Conservation (phyloP, 1,140 invertebrate species). For the Aricia agestis region DNA sequence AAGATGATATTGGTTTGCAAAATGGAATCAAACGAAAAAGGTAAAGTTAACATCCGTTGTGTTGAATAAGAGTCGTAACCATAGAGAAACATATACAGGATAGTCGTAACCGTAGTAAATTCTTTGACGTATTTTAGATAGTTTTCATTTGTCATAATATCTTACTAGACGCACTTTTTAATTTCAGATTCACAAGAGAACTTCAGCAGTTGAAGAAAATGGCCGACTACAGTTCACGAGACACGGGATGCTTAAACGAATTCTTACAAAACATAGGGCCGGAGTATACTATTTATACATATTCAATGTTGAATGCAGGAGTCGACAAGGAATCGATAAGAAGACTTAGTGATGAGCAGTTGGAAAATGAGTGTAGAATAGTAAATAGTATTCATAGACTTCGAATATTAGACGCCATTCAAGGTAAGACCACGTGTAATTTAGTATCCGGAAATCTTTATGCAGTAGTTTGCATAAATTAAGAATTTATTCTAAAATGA, state of each 20-base stretch:
- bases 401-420: conserved; percentile 92
- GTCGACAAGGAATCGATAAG: conserved; percentile 91
- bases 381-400: conserved; percentile 95
- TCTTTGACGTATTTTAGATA: not conserved
- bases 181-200: conserved; percentile 92
- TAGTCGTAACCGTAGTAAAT: not conserved
- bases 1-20: conserved; percentile 92
- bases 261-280: conserved; percentile 91
- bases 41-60: conserved; percentile 49
- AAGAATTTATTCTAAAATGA: not conserved
- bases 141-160: conserved; percentile 8
- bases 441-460: not conserved
- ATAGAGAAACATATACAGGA: too few relatives aligned
- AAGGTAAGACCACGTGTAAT: conserved; percentile 75
- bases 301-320: conserved; percentile 96
- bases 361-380: conserved; percentile 93
- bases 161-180: conserved; percentile 20
- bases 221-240: conserved; percentile 97
- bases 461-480: not conserved
- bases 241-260: conserved; percentile 92
- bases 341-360: conserved; percentile 92
- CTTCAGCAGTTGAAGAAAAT: conserved; percentile 96
- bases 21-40: conserved; percentile 96
- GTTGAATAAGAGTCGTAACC: too few relatives aligned
- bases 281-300: conserved; percentile 97